Base-by-base conservation (phyloP, 2,797 vertebrate species). In the Pantherophis alleghaniensis region DNA sequence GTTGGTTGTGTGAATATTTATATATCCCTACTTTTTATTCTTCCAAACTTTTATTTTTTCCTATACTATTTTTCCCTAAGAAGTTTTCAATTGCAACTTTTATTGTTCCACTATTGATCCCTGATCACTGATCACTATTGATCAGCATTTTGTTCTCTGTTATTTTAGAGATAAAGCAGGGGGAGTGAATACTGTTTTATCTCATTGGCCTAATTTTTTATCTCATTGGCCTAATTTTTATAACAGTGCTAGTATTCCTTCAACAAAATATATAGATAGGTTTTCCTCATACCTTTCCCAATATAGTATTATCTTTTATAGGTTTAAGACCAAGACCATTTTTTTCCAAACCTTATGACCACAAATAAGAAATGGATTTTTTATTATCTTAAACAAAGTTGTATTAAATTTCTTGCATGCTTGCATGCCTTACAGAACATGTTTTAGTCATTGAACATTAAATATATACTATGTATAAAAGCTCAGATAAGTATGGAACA, bases 401-500 rank as follows among this genome's bases (percentile, higher is more conserved):
- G 95, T 95, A 96, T 93, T 95, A 94, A 96, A 96, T 96, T 96
- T 95, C 13, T 7, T 96, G 92, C 83, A 92, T 96, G 95, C 97
- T 97, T 95, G 92, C 12, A 9, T 94, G 94, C 90, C 95, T 96
- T 96, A 91, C 93, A 96, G 95, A 96, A 96, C 94, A 95, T 95
- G 96, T 96, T 97, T 97, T 96, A 97, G 93, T 95, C 32, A 86
- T 95, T 79, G 93, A 94, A 92, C 86, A 97, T 97, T 94, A 96
- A 97, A 96, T 91, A 95, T 97, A 92, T 96, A 92, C 94, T 95
- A 79, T 93, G 93, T 96, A 96, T 97, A 97, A 97, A 96, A 96
- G 95, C 97, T 92, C 93, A 93, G 95, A 97, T 96, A 97, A 96
- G 97, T 95, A 97, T 97, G 97, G 97, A 98, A 90, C 87, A 96